Percentiles rank a stretch among this genome's conserved stretches.
phyloP scores from a whole-genome alignment of 2,113 vertebrate species.

The Oryzias melastigma region DNA sequence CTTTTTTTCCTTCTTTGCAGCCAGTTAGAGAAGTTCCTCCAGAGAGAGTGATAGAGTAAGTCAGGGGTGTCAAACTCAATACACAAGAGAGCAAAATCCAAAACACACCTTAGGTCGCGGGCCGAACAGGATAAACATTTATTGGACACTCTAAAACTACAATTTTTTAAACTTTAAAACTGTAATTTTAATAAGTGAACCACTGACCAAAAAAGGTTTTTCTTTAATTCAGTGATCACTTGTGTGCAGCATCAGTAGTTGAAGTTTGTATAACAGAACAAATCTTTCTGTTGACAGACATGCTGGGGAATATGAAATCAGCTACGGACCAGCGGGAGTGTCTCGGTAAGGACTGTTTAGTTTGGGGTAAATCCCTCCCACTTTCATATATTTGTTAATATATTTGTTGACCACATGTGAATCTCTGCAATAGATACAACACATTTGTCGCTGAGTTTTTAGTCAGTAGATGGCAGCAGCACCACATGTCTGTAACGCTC shows the following conservation, averaged over 20 bases:
- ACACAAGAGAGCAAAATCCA: too few relatives aligned
- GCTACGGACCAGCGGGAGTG: slow-evolving; percentile 80
- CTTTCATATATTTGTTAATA: too few relatives aligned
- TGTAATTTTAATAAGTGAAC: slow-evolving; percentile 77
- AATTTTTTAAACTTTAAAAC: too few relatives aligned
- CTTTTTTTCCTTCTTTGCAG: slow-evolving; percentile 65
- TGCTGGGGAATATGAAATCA: slow-evolving; percentile 87
- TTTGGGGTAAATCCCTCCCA: neutral
- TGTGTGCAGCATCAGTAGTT: neutral
- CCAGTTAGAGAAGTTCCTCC: slow-evolving; percentile 77
- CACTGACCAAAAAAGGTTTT: neutral
- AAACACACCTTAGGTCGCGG: too few relatives aligned
- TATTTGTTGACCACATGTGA: neutral
- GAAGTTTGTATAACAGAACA: neutral
- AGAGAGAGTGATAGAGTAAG: slow-evolving; percentile 87
- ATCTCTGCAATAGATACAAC: neutral
- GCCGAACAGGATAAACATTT: too few relatives aligned
- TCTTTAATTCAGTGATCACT: neutral
- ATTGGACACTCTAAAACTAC: too few relatives aligned
- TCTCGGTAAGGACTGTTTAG: slow-evolving; percentile 82
- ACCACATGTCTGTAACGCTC: too few relatives aligned
- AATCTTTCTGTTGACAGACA: slow-evolving; percentile 68
- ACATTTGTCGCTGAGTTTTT: slow-evolving; percentile 7
- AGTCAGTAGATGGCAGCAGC: slow-evolving; percentile 52
- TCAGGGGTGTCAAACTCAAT: too few relatives aligned